phyloP scores from a whole-genome alignment of 2,113 vertebrate genomes.

The Alligator mississippiensis region DNA sequence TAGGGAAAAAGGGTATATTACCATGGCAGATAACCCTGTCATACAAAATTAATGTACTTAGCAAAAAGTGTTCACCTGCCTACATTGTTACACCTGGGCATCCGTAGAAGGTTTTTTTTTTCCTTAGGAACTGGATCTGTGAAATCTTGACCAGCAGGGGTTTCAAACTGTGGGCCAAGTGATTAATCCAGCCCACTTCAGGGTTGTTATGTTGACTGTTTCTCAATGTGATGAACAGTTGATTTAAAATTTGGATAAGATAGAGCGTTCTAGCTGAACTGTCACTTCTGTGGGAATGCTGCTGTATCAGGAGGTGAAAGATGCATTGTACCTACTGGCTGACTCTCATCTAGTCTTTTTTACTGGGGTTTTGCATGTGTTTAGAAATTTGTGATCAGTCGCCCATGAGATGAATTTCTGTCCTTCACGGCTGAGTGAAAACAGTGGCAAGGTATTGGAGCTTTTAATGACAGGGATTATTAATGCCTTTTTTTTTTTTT shows the following conservation, averaged over 20 bases:
- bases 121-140: background rate
- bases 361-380: background rate
- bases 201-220: background rate
- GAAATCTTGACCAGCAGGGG: constrained; percentile 3
- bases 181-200: background rate
- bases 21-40: background rate
- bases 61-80: constrained; percentile 10
- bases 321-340: background rate
- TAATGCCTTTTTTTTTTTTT: background rate
- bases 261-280: background rate
- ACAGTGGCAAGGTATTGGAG: background rate
- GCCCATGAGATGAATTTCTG: background rate
- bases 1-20: background rate
- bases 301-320: constrained; percentile 21
- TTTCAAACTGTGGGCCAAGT: background rate
- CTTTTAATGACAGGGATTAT: constrained; percentile 17
- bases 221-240: constrained; percentile 14
- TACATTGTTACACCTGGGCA: background rate
- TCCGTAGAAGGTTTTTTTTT: constrained; percentile 18
- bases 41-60: background rate
- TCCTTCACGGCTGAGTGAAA: constrained; percentile 49
- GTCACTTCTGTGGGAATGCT: background rate
- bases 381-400: constrained; percentile 21
- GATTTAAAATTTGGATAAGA: constrained; percentile 1
- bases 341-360: background rate